Base-by-base conservation (phyloP, 2,797 vertebrate genomes). In the Centroberyx gerrardi region DNA sequence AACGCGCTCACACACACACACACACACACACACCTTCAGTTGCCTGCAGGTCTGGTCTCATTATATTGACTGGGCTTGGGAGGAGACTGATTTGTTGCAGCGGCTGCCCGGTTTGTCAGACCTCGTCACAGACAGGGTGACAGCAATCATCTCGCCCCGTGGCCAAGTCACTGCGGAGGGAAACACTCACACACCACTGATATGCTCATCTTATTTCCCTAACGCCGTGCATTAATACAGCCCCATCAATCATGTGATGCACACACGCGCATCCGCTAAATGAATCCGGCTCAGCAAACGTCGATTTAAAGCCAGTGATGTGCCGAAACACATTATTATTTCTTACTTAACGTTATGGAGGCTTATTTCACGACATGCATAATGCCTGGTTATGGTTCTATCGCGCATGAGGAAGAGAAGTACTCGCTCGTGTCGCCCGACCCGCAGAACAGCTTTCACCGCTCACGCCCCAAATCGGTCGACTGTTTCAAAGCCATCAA, bases 1-100 rank as follows among this genome's bases (percentile, higher is more conserved):
- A 3, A 13, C 22, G 51, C 46, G 49, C 44, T 40, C 74, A 52
- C 60, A 48, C 49, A 60, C 38, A 28, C 58, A 44, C 36, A 10
- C 44, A 18, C 67, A 60, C 67, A 61, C 76, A 83, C 78, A 70
- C 78, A 78, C 67, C 72, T 81, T 38, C 49, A 74, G 83, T 75
- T 29, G 81, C 88, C 88, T 81, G 84, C 83, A 84, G 88, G 88
- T 90, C 91, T 85, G 85, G 42, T 75, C 85, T 91, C 90, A 91
- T 92, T 90, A 90, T 87, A 91, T 89, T 46, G 82, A 82, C 83
- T 81, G 65, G 76, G 72, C 81, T 83, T 81, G 88, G 87, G 87
- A 83, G 87, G 83, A 83, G 88, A 85, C 88, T 91, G 90, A 93
- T 94, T 91, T 91, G 89, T 88, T 88, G 87, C 81, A 46, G 83